Evolutionary conservation across 2,113 vertebrate genomes (phyloP), one percentile per base, ranked within the genome.

Genomic region (Conger conger): DNA sequence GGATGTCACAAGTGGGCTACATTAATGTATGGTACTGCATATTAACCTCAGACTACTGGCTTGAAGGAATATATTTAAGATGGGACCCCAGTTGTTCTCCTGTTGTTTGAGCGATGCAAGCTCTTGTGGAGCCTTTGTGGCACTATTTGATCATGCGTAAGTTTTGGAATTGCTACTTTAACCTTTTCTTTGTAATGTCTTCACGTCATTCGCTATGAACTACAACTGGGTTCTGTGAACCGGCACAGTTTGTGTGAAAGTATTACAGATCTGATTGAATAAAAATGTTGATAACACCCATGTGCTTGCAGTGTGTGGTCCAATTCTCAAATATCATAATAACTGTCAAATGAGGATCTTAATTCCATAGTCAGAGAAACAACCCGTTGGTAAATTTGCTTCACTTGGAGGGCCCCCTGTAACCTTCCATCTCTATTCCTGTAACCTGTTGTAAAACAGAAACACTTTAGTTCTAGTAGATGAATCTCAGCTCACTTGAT

Each of bases 181-280:
- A 81, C 18, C 6, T 85, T 92, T 93, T 83, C 17, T 45, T 92
- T 92, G 81, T 92, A 89, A 87, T 23, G 83, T 90, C 36, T 90
- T 85, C 88, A 92, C 89, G 86, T 90, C 85, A 90, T 88, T 89
- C 77, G 89, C 84, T 91, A 80, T 63, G 20, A 84, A 91, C 86
- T 86, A 87, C 60, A 88, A 89, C 88, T 89, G 93, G 95, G 94
- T 95, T 95, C 94, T 93, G 93, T 95, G 94, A 96, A 95, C 92
- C 93, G 90, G 91, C 40, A 84, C 88, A 88, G 73, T 90, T 85
- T 86, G 90, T 91, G 85, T 86, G 84, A 86, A 85, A 60, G 84
- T 91, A 89, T 92, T 92, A 89, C 85, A 89, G 76, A 77, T 60
- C 45, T 84, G 84, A 83, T 63, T 85, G 73, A 90, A 82, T 86